phyloP scores from a whole-genome alignment of 1,140 invertebrate species.

The Anoplolepis gracilipes region DNA sequence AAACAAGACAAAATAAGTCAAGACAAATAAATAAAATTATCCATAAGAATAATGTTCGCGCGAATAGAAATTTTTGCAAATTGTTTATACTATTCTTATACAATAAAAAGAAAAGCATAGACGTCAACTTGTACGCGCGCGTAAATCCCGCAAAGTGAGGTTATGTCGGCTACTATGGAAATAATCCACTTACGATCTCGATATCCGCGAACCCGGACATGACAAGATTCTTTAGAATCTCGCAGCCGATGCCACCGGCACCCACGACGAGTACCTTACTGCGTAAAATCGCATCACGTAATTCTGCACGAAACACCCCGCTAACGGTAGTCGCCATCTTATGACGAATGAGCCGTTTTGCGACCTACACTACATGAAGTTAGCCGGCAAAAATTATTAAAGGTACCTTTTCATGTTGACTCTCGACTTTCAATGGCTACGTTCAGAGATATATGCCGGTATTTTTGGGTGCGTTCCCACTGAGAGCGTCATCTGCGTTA shows the following conservation, averaged over 20 bases:
- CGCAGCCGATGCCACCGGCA: constrained; percentile 99
- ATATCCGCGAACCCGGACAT: constrained; percentile 97
- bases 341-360: neutral
- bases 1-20: neutral
- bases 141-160: constrained; percentile 40
- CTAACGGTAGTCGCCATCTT: constrained; percentile 89
- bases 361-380: too few species aligned
- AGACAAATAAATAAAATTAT: neutral
- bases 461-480: too few species aligned
- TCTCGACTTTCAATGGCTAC: too few species aligned
- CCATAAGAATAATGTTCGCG: too few species aligned
- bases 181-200: constrained; percentile 93
- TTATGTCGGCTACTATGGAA: constrained; percentile 22
- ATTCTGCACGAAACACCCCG: constrained; percentile 88
- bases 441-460: too few species aligned
- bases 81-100: neutral
- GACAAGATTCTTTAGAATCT: constrained; percentile 98
- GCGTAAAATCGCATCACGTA: constrained; percentile 84
- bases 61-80: too few species aligned
- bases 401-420: too few species aligned
- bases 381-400: too few species aligned
- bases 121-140: neutral
- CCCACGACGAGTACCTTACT: constrained; percentile 96
- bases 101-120: neutral
- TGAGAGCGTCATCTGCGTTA: too few species aligned